Conservation (phyloP, 2,888 invertebrate genomes). For the Hemaris fuciformis region DNA sequence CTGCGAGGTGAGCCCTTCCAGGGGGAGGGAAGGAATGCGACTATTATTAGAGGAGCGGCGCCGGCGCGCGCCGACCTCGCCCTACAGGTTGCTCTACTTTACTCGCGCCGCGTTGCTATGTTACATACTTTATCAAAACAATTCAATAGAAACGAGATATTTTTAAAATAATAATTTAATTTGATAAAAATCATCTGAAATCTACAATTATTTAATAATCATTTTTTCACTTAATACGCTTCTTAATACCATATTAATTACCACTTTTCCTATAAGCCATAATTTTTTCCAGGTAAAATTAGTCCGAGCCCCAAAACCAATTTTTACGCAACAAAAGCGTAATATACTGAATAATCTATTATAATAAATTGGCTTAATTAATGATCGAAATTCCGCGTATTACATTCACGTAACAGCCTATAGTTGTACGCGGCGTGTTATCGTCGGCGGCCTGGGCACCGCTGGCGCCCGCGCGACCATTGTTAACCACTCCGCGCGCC, state of each 20-base stretch:
- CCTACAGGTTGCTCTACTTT: constrained; percentile 40
- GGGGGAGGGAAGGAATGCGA: constrained; percentile 63
- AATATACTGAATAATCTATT: too few relatives aligned
- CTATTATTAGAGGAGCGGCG: constrained; percentile 75
- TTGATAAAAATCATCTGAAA: too few relatives aligned
- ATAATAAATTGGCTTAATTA: too few relatives aligned
- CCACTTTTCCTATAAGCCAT: too few relatives aligned
- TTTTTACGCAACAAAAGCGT: too few relatives aligned
- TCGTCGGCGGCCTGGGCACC: not conserved
- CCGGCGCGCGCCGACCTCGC: constrained; percentile 55
- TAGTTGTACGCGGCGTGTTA: not conserved
- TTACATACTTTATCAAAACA: not conserved
- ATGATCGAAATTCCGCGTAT: not conserved
- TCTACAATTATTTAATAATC: too few relatives aligned
- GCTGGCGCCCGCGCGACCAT: not conserved
- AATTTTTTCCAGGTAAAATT: too few relatives aligned
- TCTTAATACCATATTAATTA: too few relatives aligned
- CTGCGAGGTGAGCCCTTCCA: constrained; percentile 50
- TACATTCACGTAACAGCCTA: not conserved
- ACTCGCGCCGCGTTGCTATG: not conserved
- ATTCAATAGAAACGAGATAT: too few relatives aligned
- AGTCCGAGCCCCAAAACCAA: too few relatives aligned
- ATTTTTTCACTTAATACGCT: too few relatives aligned
- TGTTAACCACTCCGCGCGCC: not conserved
- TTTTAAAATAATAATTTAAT: too few relatives aligned